Conservation (phyloP, 2,888 invertebrate species). For the Archips crataeganus region DNA sequence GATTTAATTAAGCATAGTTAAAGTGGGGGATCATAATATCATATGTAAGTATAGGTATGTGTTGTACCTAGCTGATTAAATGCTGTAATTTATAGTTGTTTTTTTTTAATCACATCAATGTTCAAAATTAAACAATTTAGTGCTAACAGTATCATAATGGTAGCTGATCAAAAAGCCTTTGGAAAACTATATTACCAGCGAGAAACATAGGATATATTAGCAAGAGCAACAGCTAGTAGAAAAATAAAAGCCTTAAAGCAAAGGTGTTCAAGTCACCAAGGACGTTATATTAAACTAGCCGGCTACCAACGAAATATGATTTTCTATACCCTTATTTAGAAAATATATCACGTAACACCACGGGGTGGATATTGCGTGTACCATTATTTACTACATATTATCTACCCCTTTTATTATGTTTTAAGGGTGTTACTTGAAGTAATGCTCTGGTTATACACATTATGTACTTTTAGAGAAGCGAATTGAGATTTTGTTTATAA, state of each 20-base stretch:
- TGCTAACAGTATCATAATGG: no score
- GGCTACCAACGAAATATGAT: slow-evolving; percentile 13
- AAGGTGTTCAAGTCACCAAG: background rate
- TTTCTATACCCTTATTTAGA: slow-evolving; percentile 19
- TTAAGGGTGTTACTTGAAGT: slow-evolving; percentile 1
- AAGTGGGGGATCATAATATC: no score
- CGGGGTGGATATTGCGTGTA: slow-evolving; percentile 22
- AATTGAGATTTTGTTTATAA: background rate
- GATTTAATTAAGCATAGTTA: no score
- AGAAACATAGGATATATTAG: no score
- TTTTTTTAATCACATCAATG: no score
- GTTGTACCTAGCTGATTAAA: no score
- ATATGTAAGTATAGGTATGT: no score
- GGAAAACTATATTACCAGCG: no score
- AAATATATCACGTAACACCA: slow-evolving; percentile 25
- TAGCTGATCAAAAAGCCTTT: no score
- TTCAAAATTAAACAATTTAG: no score
- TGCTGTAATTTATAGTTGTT: no score
- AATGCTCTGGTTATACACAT: background rate
- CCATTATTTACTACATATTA: slow-evolving; percentile 14
- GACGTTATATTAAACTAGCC: slow-evolving; percentile 5
- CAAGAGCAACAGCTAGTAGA: background rate
- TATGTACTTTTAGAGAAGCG: background rate
- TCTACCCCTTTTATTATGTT: slow-evolving; percentile 5
- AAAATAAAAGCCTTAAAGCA: background rate